phyloP scores from a whole-genome alignment of 1,140 invertebrate genomes.

The Drosophila azteca region DNA sequence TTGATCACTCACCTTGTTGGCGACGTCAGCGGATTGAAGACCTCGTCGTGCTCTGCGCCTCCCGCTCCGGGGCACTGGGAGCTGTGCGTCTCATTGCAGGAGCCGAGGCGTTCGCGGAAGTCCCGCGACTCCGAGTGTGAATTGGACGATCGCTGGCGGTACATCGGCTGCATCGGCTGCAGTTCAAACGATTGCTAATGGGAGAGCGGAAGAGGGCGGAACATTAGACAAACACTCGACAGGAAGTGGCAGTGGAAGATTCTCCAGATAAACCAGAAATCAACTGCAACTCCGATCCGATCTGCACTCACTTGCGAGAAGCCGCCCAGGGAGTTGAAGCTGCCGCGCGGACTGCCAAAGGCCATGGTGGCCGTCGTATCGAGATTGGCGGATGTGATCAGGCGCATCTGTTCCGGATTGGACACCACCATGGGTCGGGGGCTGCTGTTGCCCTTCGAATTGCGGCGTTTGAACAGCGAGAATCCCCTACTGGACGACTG shows the following conservation, averaged over 20 bases:
- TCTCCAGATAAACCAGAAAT: constrained; percentile 57
- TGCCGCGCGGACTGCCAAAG: constrained; percentile 78
- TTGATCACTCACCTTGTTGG: constrained; percentile 70
- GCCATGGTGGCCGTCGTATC: constrained; percentile 76
- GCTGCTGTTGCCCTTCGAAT: constrained; percentile 79
- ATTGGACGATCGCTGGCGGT: constrained; percentile 73
- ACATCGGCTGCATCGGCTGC: constrained; percentile 72
- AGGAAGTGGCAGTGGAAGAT: constrained; percentile 53
- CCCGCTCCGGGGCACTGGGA: constrained; percentile 67
- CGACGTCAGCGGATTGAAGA: constrained; percentile 67
- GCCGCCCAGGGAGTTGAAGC: constrained; percentile 77
- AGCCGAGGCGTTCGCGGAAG: constrained; percentile 78
- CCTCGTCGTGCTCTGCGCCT: constrained; percentile 64
- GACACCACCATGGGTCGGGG: constrained; percentile 54
- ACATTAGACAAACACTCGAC: constrained; percentile 45
- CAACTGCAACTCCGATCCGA: constrained; percentile 1
- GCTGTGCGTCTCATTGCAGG: constrained; percentile 78
- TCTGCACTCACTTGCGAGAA: constrained; percentile 73
- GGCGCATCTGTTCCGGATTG: constrained; percentile 76
- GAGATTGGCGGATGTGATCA: constrained; percentile 82
- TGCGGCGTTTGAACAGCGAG: constrained; percentile 77
- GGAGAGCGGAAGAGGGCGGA: constrained; percentile 39
- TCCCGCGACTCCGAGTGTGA: constrained; percentile 74
- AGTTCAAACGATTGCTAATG: constrained; percentile 79
- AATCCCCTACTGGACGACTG: constrained; percentile 74